Percentiles rank a stretch among this genome's conserved stretches.
These are phyloP conservation scores for Sialis lutaria DNA, from an alignment of 2,888 invertebrate species.

Conservation along the genomic window DNA sequence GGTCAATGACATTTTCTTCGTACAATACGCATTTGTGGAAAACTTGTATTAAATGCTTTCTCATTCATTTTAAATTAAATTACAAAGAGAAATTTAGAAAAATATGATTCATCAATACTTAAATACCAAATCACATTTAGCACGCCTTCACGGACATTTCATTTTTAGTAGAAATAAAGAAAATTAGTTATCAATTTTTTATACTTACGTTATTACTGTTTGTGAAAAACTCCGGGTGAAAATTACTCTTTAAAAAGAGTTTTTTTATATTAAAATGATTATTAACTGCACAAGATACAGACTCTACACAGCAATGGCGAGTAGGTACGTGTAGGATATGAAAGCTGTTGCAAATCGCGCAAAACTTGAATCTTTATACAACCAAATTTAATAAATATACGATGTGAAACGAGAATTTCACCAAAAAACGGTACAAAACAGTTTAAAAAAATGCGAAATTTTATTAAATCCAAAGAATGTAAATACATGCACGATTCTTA, in stretches of 20 bases:
- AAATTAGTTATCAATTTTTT: too few species aligned
- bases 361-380: constrained; percentile 3
- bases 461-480: background rate
- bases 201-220: constrained; percentile 27
- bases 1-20: constrained; percentile 4
- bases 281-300: background rate
- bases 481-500: background rate
- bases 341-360: constrained; percentile 5
- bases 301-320: constrained; percentile 2
- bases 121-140: background rate
- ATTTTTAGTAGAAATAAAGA: too few species aligned
- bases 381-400: background rate
- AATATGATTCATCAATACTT: background rate
- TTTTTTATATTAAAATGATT: background rate
- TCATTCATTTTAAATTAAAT: background rate
- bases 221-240: constrained; percentile 19
- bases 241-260: constrained; percentile 1
- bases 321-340: constrained; percentile 5
- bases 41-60: background rate
- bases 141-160: too few species aligned
- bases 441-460: background rate
- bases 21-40: background rate
- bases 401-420: background rate
- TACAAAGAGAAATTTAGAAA: background rate
- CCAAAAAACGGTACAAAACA: background rate